Base-by-base conservation (phyloP, 2,797 vertebrate species). In the Meda fulgida region DNA sequence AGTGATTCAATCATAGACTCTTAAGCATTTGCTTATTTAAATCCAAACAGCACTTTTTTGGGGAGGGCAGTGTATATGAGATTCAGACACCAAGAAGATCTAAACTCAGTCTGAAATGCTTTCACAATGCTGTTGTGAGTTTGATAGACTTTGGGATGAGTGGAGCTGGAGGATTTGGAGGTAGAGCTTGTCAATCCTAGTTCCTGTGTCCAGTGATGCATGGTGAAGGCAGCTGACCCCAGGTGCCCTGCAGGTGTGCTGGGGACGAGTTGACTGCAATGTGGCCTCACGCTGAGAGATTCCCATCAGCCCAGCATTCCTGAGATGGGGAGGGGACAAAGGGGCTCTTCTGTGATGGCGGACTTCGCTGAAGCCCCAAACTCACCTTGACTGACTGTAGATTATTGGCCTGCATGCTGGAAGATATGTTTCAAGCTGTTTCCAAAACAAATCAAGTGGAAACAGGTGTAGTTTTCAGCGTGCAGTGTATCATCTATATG, bases 191-290 rank as follows among this genome's bases (percentile, higher is more conserved):
- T 81, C 40, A 36, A 51, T 75, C 66, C n/a, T 34, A 1, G 73
- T 36, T 73, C 67, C 84, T 84, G 60, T 87, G 83, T 69, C 78
- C 78, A 88, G 85, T 67, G 83, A 81, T 86, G 87, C 83, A 63
- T 85, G 85, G 71, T 69, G 85, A 87, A 88, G 89, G 81, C 67
- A 36, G 78, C 78, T 89, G 85, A 87, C 90, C 91, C 90, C 91
- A 90, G 89, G 87, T 87, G 89, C 89, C 88, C 89, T 89, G 87
- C 91, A 92, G 91, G 92, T 92, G 92, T 87, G 89, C 80, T 51
- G 66, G 85, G 81, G 84, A 86, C 58, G 73, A 83, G 75, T 66
- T 40, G 86, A 83, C 84, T 85, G 91, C 91, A 92, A 92, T 92
- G 90, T 85, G 81, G 80, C 90, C 89, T 85, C 90, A 89, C 80